Conservation (phyloP, 92 coral and sea anemone species). For the Hydrozoanthus gracilis region DNA sequence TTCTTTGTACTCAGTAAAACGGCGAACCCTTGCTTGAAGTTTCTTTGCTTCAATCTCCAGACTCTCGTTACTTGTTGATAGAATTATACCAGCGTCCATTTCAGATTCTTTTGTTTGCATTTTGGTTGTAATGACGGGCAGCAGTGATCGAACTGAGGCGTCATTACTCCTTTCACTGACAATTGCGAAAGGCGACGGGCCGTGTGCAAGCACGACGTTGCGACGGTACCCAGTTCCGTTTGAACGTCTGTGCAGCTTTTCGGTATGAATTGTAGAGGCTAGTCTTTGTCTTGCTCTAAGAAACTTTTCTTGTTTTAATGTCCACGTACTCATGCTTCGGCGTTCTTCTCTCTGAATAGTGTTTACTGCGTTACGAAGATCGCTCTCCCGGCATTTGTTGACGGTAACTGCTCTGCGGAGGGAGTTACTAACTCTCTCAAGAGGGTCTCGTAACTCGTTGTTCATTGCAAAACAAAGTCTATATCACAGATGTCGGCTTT, state of each 20-base stretch:
- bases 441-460: conserved; percentile 83
- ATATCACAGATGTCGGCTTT: not conserved
- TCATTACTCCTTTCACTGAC: not conserved
- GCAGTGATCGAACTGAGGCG: not conserved
- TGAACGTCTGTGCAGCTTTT: not conserved
- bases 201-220: not conserved
- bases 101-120: conserved; percentile 15
- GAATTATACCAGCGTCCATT: conserved; percentile 1
- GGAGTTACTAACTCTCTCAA: conserved; percentile 85
- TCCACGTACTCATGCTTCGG: conserved; percentile 80
- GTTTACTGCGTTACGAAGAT: conserved; percentile 76
- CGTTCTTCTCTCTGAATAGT: conserved; percentile 82
- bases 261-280: conserved; percentile 59
- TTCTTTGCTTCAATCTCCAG: conserved; percentile 10
- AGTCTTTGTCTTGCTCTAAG: conserved; percentile 79
- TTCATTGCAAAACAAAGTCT: conserved; percentile 50
- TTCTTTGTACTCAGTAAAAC: conserved; percentile 40
- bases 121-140: conserved; percentile 33
- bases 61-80: conserved; percentile 6
- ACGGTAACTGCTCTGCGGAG: conserved; percentile 88
- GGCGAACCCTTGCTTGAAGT: conserved; percentile 47
- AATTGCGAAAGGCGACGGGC: conserved; percentile 15
- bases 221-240: not conserved
- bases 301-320: conserved; percentile 82
- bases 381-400: conserved; percentile 83